Conservation (phyloP, 23 tunicate genomes). For the Ciona savignyi region DNA sequence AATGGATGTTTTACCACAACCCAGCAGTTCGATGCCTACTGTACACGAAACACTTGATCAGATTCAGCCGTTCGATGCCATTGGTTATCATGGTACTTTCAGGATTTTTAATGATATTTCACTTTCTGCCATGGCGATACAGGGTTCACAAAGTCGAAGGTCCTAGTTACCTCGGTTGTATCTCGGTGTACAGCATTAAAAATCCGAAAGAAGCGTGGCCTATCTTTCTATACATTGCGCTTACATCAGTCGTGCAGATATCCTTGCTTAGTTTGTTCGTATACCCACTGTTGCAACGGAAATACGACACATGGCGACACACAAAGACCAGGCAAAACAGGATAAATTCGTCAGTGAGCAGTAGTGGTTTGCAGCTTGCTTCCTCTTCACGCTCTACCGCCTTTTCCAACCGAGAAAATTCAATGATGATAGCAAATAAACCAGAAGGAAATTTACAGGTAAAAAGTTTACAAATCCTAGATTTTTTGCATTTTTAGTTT, state of each 20-base stretch:
- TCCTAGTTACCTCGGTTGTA: slow-evolving; percentile 37
- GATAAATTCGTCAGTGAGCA: neutral
- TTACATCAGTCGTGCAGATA: slow-evolving; percentile 39
- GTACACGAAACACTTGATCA: slow-evolving; percentile 27
- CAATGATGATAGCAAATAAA: too few relatives aligned
- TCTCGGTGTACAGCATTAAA: slow-evolving; percentile 36
- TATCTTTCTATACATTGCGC: slow-evolving; percentile 45
- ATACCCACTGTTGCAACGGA: slow-evolving; percentile 48
- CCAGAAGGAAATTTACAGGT: too few relatives aligned
- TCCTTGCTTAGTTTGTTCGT: slow-evolving; percentile 42
- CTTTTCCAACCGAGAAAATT: too few relatives aligned
- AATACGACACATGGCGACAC: slow-evolving; percentile 24
- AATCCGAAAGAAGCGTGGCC: slow-evolving; percentile 50
- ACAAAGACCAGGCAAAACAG: neutral
- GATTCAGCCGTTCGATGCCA: slow-evolving; percentile 26
- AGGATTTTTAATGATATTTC: slow-evolving; percentile 6
- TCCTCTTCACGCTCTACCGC: too few relatives aligned
- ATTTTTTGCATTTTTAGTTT: too few relatives aligned
- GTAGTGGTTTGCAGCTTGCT: too few relatives aligned
- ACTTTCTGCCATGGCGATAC: slow-evolving; percentile 53
- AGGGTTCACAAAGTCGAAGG: slow-evolving; percentile 13
- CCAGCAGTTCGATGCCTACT: slow-evolving; percentile 58
- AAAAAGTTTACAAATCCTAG: too few relatives aligned
- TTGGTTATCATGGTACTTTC: slow-evolving; percentile 13
- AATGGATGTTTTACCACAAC: slow-evolving; percentile 77